These are phyloP conservation scores for Adineta ricciae DNA, from an alignment of 2,888 invertebrate species.

Conservation along the genomic window DNA sequence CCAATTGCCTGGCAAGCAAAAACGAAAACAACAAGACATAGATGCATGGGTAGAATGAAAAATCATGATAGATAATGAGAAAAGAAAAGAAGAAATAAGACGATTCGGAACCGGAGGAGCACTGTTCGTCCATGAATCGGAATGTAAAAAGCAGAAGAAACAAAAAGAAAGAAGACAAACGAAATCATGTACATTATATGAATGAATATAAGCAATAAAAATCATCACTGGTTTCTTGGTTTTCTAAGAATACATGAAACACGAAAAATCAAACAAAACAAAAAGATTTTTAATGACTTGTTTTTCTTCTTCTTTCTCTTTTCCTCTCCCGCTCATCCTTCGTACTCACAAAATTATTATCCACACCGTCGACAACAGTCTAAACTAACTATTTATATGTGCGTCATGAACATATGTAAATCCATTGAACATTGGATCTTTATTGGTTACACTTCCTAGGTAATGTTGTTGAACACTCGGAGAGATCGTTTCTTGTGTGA, in stretches of 20 bases:
- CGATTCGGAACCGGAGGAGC: not conserved
- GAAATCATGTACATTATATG: not conserved
- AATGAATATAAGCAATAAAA: not conserved
- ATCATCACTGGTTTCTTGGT: not conserved
- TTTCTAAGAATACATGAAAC: not conserved
- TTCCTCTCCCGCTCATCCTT: not conserved
- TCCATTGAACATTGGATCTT: slow-evolving; percentile 26
- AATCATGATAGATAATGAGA: not conserved
- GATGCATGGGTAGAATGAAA: not conserved
- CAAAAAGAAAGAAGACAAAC: not conserved
- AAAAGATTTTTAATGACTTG: not conserved
- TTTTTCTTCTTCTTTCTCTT: no score
- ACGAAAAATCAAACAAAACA: not conserved
- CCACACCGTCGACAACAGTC: not conserved
- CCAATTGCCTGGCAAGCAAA: not conserved
- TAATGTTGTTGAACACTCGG: slow-evolving; percentile 2
- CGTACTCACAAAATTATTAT: not conserved
- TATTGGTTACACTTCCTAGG: not conserved
- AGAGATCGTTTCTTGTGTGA: not conserved
- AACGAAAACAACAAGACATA: not conserved
- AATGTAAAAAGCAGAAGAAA: not conserved
- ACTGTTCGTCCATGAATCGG: not conserved
- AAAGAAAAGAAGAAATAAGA: not conserved
- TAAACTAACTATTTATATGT: not conserved
- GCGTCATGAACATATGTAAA: slow-evolving; percentile 29